Evolutionary conservation across 2,113 vertebrate genomes (phyloP).

Genomic region (Dasyprocta punctata): DNA sequence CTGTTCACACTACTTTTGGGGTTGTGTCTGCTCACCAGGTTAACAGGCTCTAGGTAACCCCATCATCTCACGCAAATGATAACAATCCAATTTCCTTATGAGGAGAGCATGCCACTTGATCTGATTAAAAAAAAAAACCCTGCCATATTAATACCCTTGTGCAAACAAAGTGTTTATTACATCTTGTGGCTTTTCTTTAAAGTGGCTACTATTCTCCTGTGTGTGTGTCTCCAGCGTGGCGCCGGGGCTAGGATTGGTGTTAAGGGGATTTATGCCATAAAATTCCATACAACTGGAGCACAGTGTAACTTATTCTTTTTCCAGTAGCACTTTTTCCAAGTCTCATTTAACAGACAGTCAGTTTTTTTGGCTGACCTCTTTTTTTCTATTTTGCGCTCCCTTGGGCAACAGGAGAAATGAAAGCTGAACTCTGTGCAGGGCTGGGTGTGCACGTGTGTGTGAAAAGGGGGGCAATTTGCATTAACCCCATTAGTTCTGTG

Average conservation of each 20-base stretch:
- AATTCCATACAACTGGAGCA: conserved; percentile 29
- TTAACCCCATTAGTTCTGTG: not conserved
- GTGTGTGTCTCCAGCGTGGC: not conserved
- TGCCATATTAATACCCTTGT: conserved; percentile 34
- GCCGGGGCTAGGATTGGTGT: conserved; percentile 36
- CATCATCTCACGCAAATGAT: not conserved
- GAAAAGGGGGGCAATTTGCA: not conserved
- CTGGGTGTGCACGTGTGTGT: not conserved
- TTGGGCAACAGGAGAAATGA: conserved; percentile 70
- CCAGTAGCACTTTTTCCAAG: conserved; percentile 56
- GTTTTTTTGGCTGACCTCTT: conserved; percentile 62
- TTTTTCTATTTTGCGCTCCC: conserved; percentile 59
- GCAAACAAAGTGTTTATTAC: conserved; percentile 57
- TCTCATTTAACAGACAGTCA: conserved; percentile 70
- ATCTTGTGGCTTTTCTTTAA: not conserved
- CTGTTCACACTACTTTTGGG: not conserved
- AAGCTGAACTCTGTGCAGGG: conserved; percentile 27
- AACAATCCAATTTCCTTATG: not conserved
- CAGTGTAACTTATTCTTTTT: conserved; percentile 59
- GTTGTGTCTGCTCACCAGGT: not conserved
- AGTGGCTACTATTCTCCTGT: not conserved
- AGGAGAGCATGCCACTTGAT: not conserved
- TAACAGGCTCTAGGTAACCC: not conserved
- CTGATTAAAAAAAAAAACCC: not conserved
- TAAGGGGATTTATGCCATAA: conserved; percentile 28